Conservation (phyloP, 2,797 vertebrate species). For the Artibeus lituratus region DNA sequence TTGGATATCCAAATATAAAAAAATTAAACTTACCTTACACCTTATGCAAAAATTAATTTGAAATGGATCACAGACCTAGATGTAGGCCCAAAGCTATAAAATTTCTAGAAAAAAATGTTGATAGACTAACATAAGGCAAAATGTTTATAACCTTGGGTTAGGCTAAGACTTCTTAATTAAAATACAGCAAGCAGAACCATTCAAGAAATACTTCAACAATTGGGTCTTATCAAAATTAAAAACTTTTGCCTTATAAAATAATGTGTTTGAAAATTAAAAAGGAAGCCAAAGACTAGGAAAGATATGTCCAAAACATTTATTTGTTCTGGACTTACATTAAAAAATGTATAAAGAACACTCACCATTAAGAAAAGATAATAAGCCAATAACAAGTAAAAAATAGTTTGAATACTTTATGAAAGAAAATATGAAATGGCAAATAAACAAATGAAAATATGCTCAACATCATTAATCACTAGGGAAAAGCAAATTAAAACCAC, state of each 20-base stretch:
- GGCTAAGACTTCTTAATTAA: neutral
- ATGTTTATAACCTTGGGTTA: neutral
- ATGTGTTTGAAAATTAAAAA: neutral
- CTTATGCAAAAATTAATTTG: neutral
- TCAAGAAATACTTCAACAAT: neutral
- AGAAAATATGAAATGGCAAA: neutral
- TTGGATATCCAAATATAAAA: neutral
- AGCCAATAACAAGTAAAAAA: neutral
- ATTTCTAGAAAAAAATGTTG: neutral
- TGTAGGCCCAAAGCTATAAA: neutral
- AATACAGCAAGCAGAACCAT: neutral
- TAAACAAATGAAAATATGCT: neutral
- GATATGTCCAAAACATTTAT: neutral
- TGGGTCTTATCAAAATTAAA: neutral
- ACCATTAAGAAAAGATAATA: neutral
- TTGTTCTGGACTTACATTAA: neutral
- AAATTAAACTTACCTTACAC: neutral
- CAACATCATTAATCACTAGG: neutral
- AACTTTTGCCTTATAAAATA: neutral
- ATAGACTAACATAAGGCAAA: neutral
- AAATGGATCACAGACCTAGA: neutral
- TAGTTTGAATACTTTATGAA: neutral
- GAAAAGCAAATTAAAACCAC: neutral
- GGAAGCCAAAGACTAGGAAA: neutral
- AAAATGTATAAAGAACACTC: neutral